Percentiles rank a stretch among this genome's conserved stretches.
Conservation (phyloP, 2,888 invertebrate genomes). For the Latheticus oryzae region DNA sequence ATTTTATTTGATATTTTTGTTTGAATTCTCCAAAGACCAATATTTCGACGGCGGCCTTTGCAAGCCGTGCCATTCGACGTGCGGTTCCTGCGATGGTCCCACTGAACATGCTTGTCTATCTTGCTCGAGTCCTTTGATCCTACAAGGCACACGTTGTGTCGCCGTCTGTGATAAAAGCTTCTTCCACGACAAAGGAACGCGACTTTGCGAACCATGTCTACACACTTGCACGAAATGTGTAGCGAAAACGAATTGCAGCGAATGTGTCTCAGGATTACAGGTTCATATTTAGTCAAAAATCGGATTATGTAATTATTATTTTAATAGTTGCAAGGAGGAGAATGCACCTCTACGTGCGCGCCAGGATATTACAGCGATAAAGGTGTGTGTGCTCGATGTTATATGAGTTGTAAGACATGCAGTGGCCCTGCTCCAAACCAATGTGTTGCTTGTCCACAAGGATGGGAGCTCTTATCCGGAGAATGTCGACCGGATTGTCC, state of each 20-base stretch:
- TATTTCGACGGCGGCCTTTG: constrained; percentile 80
- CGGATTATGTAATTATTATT: constrained; percentile 1
- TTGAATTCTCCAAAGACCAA: constrained; percentile 72
- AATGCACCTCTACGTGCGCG: constrained; percentile 84
- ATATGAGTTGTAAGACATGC: constrained; percentile 86
- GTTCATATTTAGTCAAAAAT: constrained; percentile 46
- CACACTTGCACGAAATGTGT: constrained; percentile 84
- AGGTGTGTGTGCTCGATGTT: constrained; percentile 84
- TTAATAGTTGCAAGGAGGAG: constrained; percentile 78
- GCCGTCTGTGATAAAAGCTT: constrained; percentile 78
- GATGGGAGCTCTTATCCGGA: constrained; percentile 85
- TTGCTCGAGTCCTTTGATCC: constrained; percentile 78
- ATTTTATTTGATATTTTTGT: constrained; percentile 16
- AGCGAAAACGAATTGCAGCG: constrained; percentile 83
- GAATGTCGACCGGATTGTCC: constrained; percentile 89
- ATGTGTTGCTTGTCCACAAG: constrained; percentile 84
- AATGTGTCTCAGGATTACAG: constrained; percentile 80
- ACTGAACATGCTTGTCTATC: constrained; percentile 80
- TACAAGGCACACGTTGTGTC: constrained; percentile 81
- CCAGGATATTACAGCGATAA: constrained; percentile 88
- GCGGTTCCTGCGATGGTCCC: constrained; percentile 85
- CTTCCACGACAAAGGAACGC: constrained; percentile 76
- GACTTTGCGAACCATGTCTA: constrained; percentile 79
- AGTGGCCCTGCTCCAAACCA: constrained; percentile 86
- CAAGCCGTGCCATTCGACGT: constrained; percentile 80